Base-by-base conservation (phyloP, 30 jellyfish, hydroid and myxozoan species). In the Aurelia coerulea region DNA sequence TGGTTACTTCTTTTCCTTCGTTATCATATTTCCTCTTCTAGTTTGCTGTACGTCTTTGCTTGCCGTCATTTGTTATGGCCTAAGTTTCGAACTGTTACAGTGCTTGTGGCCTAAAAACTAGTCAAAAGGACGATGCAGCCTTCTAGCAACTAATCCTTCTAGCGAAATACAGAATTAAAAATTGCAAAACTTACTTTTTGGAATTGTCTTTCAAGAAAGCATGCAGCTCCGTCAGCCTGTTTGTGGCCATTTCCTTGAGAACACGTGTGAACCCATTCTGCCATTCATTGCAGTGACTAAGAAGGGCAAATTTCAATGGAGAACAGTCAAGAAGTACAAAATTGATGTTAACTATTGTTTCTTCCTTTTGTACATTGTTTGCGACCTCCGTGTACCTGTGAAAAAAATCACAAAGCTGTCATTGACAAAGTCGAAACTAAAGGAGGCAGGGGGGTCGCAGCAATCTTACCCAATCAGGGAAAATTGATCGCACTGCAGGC, bases 281-380 rank as follows among this genome's bases (percentile, higher is more conserved):
- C 98, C 98, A 93, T 74, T 93, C 97, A 41, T 88, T 93, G 78
- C 98, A 93, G 76, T 93, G 98, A 62, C 97, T 81, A n/a, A 93
- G 81, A 17, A 93, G 83, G 46, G 97, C 96, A 39, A 93, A 93
- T 70, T 93, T 93, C 73, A 93, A 66, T 7, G 98, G 98, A 29
- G 98, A 83, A 79, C 98, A 93, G 65, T 93, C 98, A 50, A 93
- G 90, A 29, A 93, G 80, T 32, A 93, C 96, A 68, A 93, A 93
- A 23, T 89, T 91, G 13, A 93, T 84, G 73, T 73, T 88, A 33
- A 89, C 92, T 11, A 93, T 93, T 23, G 98, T 93, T 42, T 93
- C 98, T 72, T 88, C 97, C 58, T 93, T 93, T 72, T 93, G 98
- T 14, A 93, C 98, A 73, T 93, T 93, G 93, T 93, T 93, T 11